Evolutionary conservation across 2,888 invertebrate species (phyloP), one percentile per base, ranked within the genome.

Genomic region (Amiota communis): DNA sequence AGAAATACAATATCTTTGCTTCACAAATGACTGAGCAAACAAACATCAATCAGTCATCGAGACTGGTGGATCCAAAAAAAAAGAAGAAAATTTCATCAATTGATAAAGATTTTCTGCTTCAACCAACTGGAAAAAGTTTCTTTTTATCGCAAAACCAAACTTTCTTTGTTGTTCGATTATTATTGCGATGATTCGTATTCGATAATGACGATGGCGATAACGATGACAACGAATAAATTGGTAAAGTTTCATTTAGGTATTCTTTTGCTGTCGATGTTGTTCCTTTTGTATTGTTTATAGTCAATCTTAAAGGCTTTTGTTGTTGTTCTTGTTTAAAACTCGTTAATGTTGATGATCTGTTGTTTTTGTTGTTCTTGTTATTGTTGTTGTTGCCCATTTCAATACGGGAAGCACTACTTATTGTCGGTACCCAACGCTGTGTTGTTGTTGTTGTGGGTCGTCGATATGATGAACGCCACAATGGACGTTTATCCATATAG

Each of bases 121-220:
- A 86, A 80, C 85, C 84, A 84, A 86, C 82, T 81, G 85, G 79
- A 84, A 85, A 87, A 72, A 87, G 77, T 87, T 88, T 88, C 81
- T 87, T 86, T 84, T 84, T 87, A 84, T 87, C 88, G 84, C 87
- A 83, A 86, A 87, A 87, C 87, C 88, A 87, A 83, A 87, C 87
- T 87, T 86, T 87, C 85, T 87, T 87, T 77, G 88, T 83, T 74
- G 83, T 81, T 76, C 72, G 79, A 74, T 71, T 76, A 77, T 72
- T 75, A 64, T 76, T 72, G 53, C 77, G 79, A 70, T 75, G 77
- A 48, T 68, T 68, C 67, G 53, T 51, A 68, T 68, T 51, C 6
- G 53, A 53, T 17, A 15, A 48, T 10, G 36, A 13, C 11, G 47
- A 9, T 47, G 23, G 48, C 69, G 70, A 53, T 48, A 59, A 20